Evolutionary conservation across 2,113 vertebrate species (phyloP), one percentile per base, ranked within the genome.

Genomic region (Eleginops maclovinus): DNA sequence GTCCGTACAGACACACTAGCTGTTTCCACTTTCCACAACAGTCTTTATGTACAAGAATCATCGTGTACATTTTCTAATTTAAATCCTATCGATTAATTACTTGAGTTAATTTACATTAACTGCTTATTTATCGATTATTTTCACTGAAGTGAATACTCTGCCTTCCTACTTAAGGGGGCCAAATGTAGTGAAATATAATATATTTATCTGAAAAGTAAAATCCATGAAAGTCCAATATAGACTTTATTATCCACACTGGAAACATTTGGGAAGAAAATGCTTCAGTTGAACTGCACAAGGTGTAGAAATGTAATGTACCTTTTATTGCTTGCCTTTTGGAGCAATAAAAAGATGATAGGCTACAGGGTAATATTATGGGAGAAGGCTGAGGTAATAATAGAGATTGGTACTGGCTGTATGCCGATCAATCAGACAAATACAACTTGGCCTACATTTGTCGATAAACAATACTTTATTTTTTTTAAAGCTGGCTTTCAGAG

Each of bases 331-430:
- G 24, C 2, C 11, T n/a, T 60, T 17, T 4, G 3, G 3, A 58
- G 59, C 36, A 14, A 26, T 53, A 49, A 28, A 47, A 26, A 55
- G 47, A 66, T 22, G 28, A 6, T 14, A 36, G 31, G 31, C 31
- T 36, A 2, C 41, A 21, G 26, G 43, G 19, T 14, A 1, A 56
- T 21, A 43, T 41, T 70, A 2, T 40, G 11, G 40, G 11, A 63
- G 47, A 36, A 67, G 61, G 66, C 61, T 72, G 60, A 85, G 63
- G 64, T 62, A 47, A 63, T 73, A n/a, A 24, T 1, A 51, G n/a
- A 59, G 43, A n/a, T 51, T 19, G 13, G 24, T 10, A 72, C n/a
- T 2, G 0, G 15, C 65, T 62, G 58, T 44, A 12, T 49, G 61
- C 24, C 7, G 11, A 69, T 54, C 41, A 22, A 21, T 61, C 43